Percentiles rank a stretch among this genome's conserved stretches.
phyloP scores from a whole-genome alignment of 2,113 vertebrate species.

The Myxocyprinus asiaticus region DNA sequence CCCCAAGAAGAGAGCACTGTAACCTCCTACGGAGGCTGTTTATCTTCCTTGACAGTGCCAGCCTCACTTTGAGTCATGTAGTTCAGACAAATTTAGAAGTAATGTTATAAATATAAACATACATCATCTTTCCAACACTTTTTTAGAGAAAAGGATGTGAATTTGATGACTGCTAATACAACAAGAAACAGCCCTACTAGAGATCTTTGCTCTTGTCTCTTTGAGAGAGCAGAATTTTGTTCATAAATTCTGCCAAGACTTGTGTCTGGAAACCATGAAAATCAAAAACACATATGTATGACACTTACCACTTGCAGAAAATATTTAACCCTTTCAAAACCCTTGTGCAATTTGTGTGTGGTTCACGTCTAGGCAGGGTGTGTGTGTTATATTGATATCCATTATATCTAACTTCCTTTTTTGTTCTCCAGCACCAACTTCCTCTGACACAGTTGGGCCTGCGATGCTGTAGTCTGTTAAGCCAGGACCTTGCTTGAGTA shows the following conservation, averaged over 20 bases:
- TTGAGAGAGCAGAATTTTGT: not conserved
- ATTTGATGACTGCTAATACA: not conserved
- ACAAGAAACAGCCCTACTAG: not conserved
- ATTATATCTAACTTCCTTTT: no score
- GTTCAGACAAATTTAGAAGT: no score
- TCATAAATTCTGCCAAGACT: not conserved
- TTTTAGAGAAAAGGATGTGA: not conserved
- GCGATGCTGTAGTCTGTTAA: constrained; percentile 55
- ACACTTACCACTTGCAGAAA: no score
- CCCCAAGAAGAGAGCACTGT: constrained; percentile 21
- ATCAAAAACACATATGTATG: no score
- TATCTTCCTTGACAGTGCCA: not conserved
- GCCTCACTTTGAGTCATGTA: not conserved
- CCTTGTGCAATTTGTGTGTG: no score
- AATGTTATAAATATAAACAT: not conserved
- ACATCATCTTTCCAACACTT: not conserved
- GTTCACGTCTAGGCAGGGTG: no score
- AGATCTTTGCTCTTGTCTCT: not conserved
- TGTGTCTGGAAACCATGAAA: not conserved
- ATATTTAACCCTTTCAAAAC: no score
- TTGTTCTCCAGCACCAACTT: not conserved
- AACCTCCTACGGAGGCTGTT: constrained; percentile 14
- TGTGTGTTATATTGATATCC: no score
- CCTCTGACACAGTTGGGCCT: not conserved
- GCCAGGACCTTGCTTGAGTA: constrained; percentile 10